Evolutionary conservation across 2,888 invertebrate genomes (phyloP).

Genomic region (Tipula vernalis): DNA sequence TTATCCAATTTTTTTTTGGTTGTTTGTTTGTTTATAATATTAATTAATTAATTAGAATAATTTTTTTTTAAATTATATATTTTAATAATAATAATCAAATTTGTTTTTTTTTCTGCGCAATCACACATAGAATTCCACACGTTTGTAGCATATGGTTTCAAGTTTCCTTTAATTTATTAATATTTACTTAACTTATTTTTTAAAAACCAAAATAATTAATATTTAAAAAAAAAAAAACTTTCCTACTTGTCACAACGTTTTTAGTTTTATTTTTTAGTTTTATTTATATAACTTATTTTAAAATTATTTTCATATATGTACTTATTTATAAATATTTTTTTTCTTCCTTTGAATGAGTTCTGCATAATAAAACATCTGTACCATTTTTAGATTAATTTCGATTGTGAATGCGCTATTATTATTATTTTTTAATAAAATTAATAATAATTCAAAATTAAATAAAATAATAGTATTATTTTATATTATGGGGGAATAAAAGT

Average conservation of each 20-base stretch:
- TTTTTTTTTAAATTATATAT: neutral
- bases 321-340: neutral
- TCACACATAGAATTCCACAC: neutral
- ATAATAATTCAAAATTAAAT: neutral
- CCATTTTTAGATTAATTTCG: neutral
- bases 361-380: neutral
- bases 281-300: neutral
- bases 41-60: neutral
- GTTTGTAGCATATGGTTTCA: neutral
- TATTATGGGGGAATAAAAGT: neutral
- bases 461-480: neutral
- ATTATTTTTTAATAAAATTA: neutral
- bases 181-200: neutral
- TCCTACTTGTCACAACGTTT: neutral
- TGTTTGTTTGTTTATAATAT: neutral
- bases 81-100: neutral
- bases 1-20: neutral
- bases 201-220: neutral
- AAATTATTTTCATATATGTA: neutral
- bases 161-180: neutral
- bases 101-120: neutral
- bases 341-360: neutral
- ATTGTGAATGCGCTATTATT: constrained; percentile 9
- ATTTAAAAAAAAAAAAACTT: neutral
- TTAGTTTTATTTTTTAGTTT: neutral